Base-by-base conservation (phyloP, 2,113 vertebrate species). In the Thinocorus orbignyianus region DNA sequence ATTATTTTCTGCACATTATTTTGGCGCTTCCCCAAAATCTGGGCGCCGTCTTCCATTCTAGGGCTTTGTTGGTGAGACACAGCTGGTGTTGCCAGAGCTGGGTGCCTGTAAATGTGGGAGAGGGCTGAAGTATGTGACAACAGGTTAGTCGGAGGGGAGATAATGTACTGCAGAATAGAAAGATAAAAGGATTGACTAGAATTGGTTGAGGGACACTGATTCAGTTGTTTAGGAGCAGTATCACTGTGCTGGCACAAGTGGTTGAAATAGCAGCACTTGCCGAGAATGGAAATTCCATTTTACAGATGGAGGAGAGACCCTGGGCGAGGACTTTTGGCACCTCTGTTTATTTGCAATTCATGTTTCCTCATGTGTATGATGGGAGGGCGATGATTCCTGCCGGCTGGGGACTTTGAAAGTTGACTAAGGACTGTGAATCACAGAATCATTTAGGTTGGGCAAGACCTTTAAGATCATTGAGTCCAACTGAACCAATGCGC, bases 121-220 rank as follows among this genome's bases (percentile, higher is more conserved):
- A 89, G 37, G 28, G 69, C 48, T 78, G 49, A 44, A 77, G 33
- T 17, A 4, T 33, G 20, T 55, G 18, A 5, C 25, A 35, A 61
- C 2, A 3, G n/a, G 60, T 41, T 76, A 33, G 17, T 81, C 39
- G 64, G 48, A 25, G n/a, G 19, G 15, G 24, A 83, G 39, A 20
- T n/a, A 15, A 68, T n/a, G 58, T 81, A 17, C 33, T 74, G 44
- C 44, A 78, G n/a, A 91, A 26, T 33, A 62, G 51, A 46, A 55
- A 25, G 66, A 41, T 25, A 62, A 92, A 79, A 49, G 11, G 46
- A 22, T 66, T 24, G 55, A 37, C 30, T 58, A 6, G 37, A 68
- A 1, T 31, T 62, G 16, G 37, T 25, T 46, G 18, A 3, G 5
- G 15, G 28, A 2, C 24, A 49, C 22, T 0, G 1, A 37, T 3